phyloP scores from a whole-genome alignment of 2,113 vertebrate genomes.

The Corythaeola cristata region DNA sequence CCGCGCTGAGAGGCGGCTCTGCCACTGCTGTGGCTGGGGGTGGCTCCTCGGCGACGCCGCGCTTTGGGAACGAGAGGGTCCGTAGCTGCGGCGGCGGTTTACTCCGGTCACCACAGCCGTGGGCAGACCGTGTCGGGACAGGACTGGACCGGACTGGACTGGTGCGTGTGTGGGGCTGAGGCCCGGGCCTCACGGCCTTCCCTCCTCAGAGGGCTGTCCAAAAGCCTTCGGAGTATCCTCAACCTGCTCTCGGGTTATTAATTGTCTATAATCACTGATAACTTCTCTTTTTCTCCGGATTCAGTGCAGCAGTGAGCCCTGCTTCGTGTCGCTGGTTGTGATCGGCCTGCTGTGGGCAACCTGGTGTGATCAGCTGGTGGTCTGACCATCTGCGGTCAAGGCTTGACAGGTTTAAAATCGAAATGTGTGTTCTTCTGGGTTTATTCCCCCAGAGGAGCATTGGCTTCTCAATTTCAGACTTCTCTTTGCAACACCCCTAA shows the following conservation, averaged over 20 bases:
- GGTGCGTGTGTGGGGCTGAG: neutral
- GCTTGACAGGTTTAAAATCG: neutral
- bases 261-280: neutral
- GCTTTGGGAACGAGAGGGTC: accelerated
- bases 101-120: neutral
- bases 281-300: accelerated
- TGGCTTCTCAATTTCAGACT: neutral
- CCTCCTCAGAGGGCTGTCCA: neutral
- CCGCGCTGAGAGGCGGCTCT: neutral
- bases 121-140: neutral
- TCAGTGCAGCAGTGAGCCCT: neutral
- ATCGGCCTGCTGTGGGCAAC: neutral
- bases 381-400: neutral
- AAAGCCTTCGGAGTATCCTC: neutral
- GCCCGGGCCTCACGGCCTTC: no score
- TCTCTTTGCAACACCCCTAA: accelerated
- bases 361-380: accelerated
- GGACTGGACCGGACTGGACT: no score
- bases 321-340: neutral
- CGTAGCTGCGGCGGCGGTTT: neutral
- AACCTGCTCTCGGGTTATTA: neutral
- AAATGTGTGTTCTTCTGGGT: neutral
- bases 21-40: no score
- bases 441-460: neutral
- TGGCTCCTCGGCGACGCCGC: no score